Percentiles rank a stretch among this genome's conserved stretches.
These are phyloP conservation scores for Eilema griseolum DNA, from an alignment of 2,888 invertebrate genomes.

Conservation along the genomic window DNA sequence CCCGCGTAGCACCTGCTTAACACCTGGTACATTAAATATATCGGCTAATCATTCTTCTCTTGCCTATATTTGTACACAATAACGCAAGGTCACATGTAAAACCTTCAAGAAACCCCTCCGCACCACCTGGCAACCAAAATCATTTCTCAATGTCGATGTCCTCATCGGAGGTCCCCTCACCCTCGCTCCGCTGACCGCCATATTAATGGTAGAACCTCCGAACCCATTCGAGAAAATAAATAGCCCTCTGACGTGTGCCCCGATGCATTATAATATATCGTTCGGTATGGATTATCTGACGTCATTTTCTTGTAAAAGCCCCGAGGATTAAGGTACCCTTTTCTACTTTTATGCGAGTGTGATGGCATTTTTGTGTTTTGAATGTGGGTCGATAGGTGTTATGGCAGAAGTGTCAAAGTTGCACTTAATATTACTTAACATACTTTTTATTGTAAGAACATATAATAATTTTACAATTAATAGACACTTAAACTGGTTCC, in stretches of 20 bases:
- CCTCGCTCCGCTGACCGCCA: conserved; percentile 74
- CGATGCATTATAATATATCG: conserved; percentile 83
- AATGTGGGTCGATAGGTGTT: conserved; percentile 26
- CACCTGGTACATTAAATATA: background rate
- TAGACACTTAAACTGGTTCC: too few species aligned
- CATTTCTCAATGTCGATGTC: conserved; percentile 79
- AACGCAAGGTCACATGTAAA: conserved; percentile 5
- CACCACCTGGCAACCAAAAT: conserved; percentile 65
- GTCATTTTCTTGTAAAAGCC: conserved; percentile 65
- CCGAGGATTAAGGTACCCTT: conserved; percentile 48
- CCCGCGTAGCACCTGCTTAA: too few species aligned
- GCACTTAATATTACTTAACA: background rate
- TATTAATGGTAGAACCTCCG: conserved; percentile 79
- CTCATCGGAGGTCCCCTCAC: conserved; percentile 70
- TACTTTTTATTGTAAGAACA: too few species aligned
- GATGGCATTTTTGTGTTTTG: conserved; percentile 44
- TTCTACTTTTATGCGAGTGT: conserved; percentile 35
- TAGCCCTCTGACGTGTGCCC: conserved; percentile 77
- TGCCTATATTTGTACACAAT: background rate
- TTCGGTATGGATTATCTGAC: conserved; percentile 66
- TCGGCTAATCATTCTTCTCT: background rate
- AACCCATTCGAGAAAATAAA: conserved; percentile 78
- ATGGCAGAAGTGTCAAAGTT: conserved; percentile 17
- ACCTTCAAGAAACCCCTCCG: conserved; percentile 17
- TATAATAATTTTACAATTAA: too few species aligned